Conservation (phyloP, 2,113 vertebrate genomes). For the Probosciger aterrimus region DNA sequence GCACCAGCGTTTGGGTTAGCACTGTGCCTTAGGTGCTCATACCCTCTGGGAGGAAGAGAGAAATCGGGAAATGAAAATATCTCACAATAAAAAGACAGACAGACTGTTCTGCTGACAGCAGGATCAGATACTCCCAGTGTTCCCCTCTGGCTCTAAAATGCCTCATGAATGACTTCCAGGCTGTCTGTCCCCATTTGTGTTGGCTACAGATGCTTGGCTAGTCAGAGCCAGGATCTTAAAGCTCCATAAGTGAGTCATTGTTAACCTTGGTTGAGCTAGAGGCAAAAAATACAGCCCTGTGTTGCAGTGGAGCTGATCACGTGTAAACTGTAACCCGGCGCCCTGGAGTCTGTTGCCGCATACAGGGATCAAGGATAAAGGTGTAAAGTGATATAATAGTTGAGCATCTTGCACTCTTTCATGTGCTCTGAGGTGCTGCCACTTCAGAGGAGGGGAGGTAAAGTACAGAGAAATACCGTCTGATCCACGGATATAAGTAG, state of each 20-base stretch:
- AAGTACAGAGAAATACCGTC: not conserved
- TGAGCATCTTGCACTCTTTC: not conserved
- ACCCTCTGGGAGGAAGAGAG: not conserved
- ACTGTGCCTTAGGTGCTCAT: not conserved
- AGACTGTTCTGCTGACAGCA: not conserved
- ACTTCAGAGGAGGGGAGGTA: not conserved
- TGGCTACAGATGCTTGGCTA: not conserved
- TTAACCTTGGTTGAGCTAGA: not conserved
- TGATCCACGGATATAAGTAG: accelerated
- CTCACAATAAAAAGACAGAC: not conserved
- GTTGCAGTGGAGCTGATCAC: not conserved
- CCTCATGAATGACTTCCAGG: not conserved
- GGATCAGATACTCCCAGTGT: not conserved
- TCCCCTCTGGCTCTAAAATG: not conserved
- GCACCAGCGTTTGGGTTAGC: not conserved
- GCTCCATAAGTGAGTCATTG: not conserved
- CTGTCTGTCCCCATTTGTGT: not conserved
- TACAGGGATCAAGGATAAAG: not conserved
- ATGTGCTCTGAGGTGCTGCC: not conserved
- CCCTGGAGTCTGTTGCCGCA: not conserved
- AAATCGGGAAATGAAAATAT: not conserved
- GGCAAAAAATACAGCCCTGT: not conserved
- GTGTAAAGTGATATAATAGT: not conserved
- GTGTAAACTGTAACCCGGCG: accelerated
- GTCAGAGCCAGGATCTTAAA: not conserved